Evolutionary conservation across 2,888 invertebrate genomes (phyloP).

Genomic region (Pseudanteris insignis): DNA sequence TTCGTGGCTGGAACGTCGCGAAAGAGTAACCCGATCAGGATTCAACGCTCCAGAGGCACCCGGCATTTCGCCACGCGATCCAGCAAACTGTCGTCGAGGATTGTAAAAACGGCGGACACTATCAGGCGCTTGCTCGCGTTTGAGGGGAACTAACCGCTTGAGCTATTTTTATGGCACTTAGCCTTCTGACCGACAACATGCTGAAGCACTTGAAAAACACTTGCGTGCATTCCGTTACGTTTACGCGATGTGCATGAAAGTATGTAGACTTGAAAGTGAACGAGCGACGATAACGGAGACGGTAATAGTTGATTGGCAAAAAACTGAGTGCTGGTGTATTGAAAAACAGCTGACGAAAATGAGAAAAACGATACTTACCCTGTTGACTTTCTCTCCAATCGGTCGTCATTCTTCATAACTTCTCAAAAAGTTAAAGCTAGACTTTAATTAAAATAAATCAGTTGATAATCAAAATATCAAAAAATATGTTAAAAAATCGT

Average conservation of each 20-base stretch:
- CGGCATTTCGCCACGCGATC: constrained; percentile 27
- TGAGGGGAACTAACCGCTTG: constrained; percentile 50
- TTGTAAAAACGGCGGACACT: constrained; percentile 45
- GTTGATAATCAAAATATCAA: too few relatives aligned
- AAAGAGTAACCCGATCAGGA: constrained; percentile 24
- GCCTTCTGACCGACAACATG: constrained; percentile 62
- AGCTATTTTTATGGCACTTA: constrained; percentile 64
- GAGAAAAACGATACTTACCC: constrained; percentile 16
- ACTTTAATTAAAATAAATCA: too few relatives aligned
- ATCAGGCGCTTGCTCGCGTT: constrained; percentile 48
- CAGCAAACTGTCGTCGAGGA: constrained; percentile 44
- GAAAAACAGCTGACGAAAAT: constrained; percentile 17
- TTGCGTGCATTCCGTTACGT: constrained; percentile 65
- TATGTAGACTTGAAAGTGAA: constrained; percentile 41
- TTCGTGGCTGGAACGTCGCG: constrained; percentile 7
- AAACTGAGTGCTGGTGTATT: constrained; percentile 28
- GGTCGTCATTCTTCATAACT: too few relatives aligned
- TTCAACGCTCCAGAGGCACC: constrained; percentile 27
- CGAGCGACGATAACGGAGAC: constrained; percentile 28
- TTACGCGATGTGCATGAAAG: constrained; percentile 52
- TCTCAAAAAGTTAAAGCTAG: too few relatives aligned
- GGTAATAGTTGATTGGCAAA: constrained; percentile 40
- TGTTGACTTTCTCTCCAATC: too few relatives aligned
- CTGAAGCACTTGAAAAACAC: constrained; percentile 66
- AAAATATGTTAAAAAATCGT: too few relatives aligned